Evolutionary conservation across 2,113 vertebrate species (phyloP).

Genomic region (Centropus unirufus): DNA sequence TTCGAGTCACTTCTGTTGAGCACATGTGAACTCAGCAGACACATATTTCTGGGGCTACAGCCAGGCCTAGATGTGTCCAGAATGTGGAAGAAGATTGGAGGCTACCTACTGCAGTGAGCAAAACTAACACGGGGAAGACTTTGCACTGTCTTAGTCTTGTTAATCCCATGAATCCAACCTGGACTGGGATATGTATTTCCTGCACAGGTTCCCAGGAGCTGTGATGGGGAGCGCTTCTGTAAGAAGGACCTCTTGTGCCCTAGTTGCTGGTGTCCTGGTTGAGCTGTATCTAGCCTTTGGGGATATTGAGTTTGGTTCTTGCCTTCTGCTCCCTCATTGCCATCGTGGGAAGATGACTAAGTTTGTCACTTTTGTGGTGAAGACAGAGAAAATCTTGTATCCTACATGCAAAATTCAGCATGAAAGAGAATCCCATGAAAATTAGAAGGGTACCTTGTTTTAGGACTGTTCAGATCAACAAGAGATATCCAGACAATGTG

Average conservation of each 20-base stretch:
- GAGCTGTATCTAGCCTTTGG: neutral
- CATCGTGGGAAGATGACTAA: neutral
- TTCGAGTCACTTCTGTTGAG: constrained; percentile 26
- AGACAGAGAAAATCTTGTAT: neutral
- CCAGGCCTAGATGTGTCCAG: neutral
- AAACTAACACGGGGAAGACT: neutral
- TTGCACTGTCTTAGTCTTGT: neutral
- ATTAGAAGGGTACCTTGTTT: neutral
- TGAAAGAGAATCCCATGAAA: neutral
- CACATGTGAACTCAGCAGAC: neutral
- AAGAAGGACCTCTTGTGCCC: neutral
- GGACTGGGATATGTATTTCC: neutral
- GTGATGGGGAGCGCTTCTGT: neutral
- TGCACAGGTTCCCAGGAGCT: neutral
- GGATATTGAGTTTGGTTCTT: neutral
- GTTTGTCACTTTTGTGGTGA: neutral
- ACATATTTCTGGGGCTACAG: neutral
- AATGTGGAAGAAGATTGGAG: neutral
- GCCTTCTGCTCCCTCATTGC: neutral
- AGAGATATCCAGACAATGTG: neutral
- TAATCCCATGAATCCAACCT: neutral
- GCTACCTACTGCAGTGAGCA: neutral
- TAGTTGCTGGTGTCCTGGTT: neutral
- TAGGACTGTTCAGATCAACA: too few species aligned
- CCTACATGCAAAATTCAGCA: neutral